Evolutionary conservation across 2,888 invertebrate genomes (phyloP).

Genomic region (Stenichneumon culpator): DNA sequence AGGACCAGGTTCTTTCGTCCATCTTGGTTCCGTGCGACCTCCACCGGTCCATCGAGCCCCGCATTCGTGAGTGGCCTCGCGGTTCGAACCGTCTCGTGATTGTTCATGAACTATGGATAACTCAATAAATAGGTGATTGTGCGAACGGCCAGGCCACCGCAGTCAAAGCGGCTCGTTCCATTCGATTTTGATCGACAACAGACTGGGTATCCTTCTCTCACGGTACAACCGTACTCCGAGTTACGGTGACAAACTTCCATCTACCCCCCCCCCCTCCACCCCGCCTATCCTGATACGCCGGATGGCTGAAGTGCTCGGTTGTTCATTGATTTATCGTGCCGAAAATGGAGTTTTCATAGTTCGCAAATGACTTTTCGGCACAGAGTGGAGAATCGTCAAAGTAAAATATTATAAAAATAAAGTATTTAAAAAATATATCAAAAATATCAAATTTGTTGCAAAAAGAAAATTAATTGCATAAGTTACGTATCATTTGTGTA

Average conservation of each 20-base stretch:
- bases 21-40: not conserved
- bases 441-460: no score
- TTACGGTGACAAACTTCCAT: not conserved
- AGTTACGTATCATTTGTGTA: no score
- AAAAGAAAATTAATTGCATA: no score
- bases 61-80: slow-evolving; percentile 28
- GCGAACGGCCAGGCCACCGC: slow-evolving; percentile 10
- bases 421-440: no score
- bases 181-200: not conserved
- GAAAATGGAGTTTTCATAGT: not conserved
- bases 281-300: not conserved
- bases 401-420: no score
- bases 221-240: not conserved
- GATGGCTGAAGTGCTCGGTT: not conserved
- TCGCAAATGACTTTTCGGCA: no score
- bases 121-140: slow-evolving; percentile 58
- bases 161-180: slow-evolving; percentile 33
- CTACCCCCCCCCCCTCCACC: no score
- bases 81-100: slow-evolving; percentile 30
- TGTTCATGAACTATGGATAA: slow-evolving; percentile 65
- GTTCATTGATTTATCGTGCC: not conserved
- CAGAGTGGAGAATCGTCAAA: no score
- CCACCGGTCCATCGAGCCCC: slow-evolving; percentile 22
- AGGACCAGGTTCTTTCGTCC: not conserved
- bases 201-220: not conserved